Conservation (phyloP, 2,113 vertebrate species). For the Eira barbara region DNA sequence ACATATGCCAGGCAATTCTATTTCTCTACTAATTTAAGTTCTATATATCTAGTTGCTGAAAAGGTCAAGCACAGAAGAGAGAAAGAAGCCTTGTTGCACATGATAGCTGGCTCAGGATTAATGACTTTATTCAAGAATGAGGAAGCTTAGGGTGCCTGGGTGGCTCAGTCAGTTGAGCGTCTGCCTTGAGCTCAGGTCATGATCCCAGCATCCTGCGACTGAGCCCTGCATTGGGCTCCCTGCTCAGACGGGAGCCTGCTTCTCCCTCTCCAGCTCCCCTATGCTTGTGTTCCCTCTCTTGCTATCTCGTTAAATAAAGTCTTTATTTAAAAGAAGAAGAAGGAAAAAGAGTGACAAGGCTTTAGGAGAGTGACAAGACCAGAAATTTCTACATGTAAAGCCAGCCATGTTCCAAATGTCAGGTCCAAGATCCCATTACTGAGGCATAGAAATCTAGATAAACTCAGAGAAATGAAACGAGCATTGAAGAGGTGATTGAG, state of each 20-base stretch:
- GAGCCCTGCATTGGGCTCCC: too few species aligned
- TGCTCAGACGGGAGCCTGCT: too few species aligned
- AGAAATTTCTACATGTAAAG: neutral
- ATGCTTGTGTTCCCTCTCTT: too few species aligned
- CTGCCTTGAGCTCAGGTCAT: too few species aligned
- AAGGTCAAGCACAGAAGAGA: neutral
- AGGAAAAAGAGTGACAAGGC: neutral
- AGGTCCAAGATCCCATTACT: neutral
- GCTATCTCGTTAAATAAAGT: too few species aligned
- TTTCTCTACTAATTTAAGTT: neutral
- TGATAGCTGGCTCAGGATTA: neutral
- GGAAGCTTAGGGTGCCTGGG: neutral
- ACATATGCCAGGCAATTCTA: neutral
- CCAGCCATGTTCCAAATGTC: too few species aligned
- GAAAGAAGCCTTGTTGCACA: neutral
- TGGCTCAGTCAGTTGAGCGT: too few species aligned
- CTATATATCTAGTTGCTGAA: neutral
- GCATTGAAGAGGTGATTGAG: neutral
- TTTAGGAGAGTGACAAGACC: neutral
- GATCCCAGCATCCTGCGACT: too few species aligned
- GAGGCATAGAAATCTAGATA: neutral
- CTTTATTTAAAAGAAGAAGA: too few species aligned
- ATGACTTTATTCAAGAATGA: neutral
- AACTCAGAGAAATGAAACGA: neutral
- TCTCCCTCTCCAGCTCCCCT: too few species aligned